Evolutionary conservation across 2,797 vertebrate genomes (phyloP).

Genomic region (Sebastes alutus): DNA sequence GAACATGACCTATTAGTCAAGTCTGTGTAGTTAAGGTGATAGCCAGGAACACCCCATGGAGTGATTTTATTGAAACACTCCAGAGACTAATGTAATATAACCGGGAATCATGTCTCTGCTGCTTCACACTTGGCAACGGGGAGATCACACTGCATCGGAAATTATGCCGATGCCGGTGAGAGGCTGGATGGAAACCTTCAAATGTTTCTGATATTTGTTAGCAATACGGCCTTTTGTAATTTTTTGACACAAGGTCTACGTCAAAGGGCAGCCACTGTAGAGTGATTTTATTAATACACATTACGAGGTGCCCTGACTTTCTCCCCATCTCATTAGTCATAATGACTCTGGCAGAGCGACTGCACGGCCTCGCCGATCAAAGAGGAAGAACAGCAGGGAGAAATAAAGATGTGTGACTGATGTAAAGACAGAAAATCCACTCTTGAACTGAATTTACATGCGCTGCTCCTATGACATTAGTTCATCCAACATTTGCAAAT

Average conservation of each 20-base stretch:
- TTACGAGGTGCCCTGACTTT: conserved; percentile 38
- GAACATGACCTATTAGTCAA: conserved; percentile 46
- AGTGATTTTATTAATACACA: conserved; percentile 30
- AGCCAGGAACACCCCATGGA: background rate
- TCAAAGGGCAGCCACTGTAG: conserved; percentile 13
- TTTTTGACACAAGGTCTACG: background rate
- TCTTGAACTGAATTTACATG: background rate
- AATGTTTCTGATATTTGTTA: background rate
- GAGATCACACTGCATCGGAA: background rate
- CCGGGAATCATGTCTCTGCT: conserved; percentile 10
- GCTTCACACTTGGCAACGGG: background rate
- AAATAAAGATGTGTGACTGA: background rate
- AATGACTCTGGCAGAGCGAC: conserved; percentile 21
- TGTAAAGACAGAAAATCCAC: background rate
- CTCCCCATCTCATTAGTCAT: conserved; percentile 39
- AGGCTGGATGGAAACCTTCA: background rate
- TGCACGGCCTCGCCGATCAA: conserved; percentile 1
- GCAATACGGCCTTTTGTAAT: background rate
- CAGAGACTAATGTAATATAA: conserved; percentile 27
- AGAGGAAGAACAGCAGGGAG: background rate
- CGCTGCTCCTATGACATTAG: background rate
- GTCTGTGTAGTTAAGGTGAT: conserved; percentile 7
- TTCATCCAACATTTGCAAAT: background rate
- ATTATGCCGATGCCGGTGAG: background rate
- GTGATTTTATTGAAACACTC: conserved; percentile 11